Conservation (phyloP, 1,140 invertebrate genomes). For the Lerema accius region DNA sequence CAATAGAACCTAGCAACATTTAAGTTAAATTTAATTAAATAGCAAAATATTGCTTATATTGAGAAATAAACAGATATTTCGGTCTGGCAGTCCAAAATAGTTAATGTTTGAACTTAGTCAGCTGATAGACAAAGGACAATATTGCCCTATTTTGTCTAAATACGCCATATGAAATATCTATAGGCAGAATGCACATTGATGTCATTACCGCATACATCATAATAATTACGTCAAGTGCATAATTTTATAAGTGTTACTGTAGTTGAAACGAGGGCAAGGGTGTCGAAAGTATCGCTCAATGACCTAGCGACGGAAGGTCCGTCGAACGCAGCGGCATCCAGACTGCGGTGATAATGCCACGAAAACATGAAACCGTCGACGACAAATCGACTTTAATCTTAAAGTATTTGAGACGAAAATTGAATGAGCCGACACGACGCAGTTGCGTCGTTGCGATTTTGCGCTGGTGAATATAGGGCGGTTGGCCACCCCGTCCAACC, state of each 20-base stretch:
- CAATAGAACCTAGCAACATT: too few species aligned
- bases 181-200: too few species aligned
- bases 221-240: neutral
- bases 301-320: constrained; percentile 11
- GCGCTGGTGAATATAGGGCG: constrained; percentile 53
- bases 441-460: constrained; percentile 20
- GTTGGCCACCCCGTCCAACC: constrained; percentile 43
- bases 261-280: constrained; percentile 6
- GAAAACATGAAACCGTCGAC: neutral
- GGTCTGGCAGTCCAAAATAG: too few species aligned
- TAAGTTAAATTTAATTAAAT: too few species aligned
- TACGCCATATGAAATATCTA: too few species aligned
- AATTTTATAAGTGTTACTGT: neutral
- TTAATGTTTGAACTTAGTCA: too few species aligned
- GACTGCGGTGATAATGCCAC: constrained; percentile 14
- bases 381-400: neutral
- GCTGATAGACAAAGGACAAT: too few species aligned
- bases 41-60: too few species aligned
- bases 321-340: constrained; percentile 1
- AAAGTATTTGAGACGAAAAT: neutral
- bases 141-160: too few species aligned
- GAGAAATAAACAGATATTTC: too few species aligned
- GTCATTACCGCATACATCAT: too few species aligned
- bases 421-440: neutral
- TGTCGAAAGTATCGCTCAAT: constrained; percentile 19